Evolutionary conservation across 2,113 vertebrate species (phyloP), one percentile per base, ranked within the genome.

Genomic region (Dasyornis broadbenti): DNA sequence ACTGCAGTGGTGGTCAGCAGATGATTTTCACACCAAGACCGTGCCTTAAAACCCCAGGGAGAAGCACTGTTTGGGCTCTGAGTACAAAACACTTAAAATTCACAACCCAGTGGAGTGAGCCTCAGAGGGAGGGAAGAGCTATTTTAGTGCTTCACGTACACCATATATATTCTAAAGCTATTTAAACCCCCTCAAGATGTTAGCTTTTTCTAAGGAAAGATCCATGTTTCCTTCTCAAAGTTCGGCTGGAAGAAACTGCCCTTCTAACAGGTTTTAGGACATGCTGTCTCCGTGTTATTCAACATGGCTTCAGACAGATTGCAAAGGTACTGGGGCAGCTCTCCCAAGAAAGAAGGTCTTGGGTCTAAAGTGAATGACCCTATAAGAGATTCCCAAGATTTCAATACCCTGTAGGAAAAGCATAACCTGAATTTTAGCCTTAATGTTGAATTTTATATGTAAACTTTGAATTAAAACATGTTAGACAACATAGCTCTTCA

Each of bases 41-140:
- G 26, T 22, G 16, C 22, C 20, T 64, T 47, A 69, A 81, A 42
- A 20, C 7, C 17, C 10, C 3, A 11, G 35, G 33, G 13, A 80
- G 26, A 60, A 47, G 9, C 10, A 20, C 8, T 59, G 19, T 16
- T n/a, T 42, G 30, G 18, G 18, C 10, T 71, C 20, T 42, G 20
- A 10, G 11, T 57, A 52, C 8, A 72, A 39, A 89, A 65, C 0
- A 2, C 13, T 81, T 80, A 47, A 76, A 80, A 73, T 16, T 68
- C 20, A 22, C 0, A 1, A 15, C 10, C 3, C 1, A 2, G 2
- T 23, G 6, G 4, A 45, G 4, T 44, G 11, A 56, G 26, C 2
- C 31, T 33, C 47, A 82, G 19, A 60, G 9, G 10, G 11, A 69
- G 5, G 5, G 5, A 81, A 82, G 13, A 78, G 19, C 0, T 37